Percentiles rank a stretch among this genome's conserved stretches.
phyloP scores from a whole-genome alignment of 2,113 vertebrate species.

The Mixornis gularis region DNA sequence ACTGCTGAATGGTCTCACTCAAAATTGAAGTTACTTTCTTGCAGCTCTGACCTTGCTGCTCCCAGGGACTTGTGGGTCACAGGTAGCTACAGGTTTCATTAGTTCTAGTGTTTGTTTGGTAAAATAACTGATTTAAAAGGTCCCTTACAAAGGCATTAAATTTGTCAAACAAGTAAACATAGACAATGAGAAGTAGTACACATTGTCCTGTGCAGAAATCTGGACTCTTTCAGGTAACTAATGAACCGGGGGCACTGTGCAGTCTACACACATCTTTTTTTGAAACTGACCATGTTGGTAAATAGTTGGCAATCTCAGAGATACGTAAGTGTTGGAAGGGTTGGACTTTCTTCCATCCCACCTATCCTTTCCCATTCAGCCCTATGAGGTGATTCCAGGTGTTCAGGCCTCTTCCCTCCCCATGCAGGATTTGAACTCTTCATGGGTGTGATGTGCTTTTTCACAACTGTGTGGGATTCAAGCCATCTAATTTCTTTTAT shows the following conservation, averaged over 20 bases:
- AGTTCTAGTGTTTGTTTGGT: neutral
- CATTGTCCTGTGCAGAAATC: neutral
- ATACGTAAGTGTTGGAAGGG: fast-evolving
- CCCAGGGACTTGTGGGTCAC: neutral
- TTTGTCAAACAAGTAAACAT: neutral
- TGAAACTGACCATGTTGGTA: neutral
- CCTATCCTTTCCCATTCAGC: neutral
- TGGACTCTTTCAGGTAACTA: neutral
- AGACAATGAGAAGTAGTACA: neutral
- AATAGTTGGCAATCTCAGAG: neutral
- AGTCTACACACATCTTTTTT: neutral
- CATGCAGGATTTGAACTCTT: fast-evolving
- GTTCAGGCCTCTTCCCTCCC: neutral
- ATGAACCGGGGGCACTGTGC: neutral
- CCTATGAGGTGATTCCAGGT: neutral
- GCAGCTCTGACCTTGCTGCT: neutral
- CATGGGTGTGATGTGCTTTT: neutral
- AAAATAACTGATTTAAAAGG: neutral
- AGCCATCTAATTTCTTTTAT: neutral
- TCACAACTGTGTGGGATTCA: neutral
- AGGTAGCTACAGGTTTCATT: neutral
- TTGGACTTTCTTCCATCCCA: neutral
- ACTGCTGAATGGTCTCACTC: neutral
- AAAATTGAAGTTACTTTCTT: neutral
- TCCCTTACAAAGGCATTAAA: neutral